phyloP scores from a whole-genome alignment of 2,797 vertebrate genomes.

The Clamator glandarius region DNA sequence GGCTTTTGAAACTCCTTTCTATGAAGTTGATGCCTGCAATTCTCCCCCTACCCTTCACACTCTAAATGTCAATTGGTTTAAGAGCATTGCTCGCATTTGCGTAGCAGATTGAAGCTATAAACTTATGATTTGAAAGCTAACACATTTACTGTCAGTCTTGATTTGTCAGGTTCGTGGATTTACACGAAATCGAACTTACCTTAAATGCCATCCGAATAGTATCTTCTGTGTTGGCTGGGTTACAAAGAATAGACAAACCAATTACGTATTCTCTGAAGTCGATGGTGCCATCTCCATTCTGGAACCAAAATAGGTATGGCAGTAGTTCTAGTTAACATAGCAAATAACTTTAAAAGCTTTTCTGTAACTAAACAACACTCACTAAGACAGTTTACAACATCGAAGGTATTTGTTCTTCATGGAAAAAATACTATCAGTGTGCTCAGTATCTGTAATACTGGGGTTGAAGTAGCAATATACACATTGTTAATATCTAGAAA shows the following conservation, averaged over 20 bases:
- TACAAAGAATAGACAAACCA: slow-evolving; percentile 93
- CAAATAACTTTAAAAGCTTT: not conserved
- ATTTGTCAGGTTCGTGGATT: slow-evolving; percentile 52
- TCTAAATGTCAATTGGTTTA: slow-evolving; percentile 65
- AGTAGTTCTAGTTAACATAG: not conserved
- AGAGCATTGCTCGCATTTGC: slow-evolving; percentile 62
- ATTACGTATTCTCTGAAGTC: slow-evolving; percentile 99
- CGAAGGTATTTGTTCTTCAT: not conserved
- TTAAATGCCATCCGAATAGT: slow-evolving; percentile 93
- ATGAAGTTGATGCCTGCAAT: slow-evolving; percentile 23
- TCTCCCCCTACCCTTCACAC: slow-evolving; percentile 38
- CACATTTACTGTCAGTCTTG: slow-evolving; percentile 62
- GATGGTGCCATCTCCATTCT: slow-evolving; percentile 94
- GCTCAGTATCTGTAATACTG: not conserved
- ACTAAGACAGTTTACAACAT: not conserved
- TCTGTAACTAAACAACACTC: not conserved
- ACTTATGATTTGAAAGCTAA: slow-evolving; percentile 66
- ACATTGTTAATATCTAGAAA: not conserved
- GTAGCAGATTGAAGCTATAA: slow-evolving; percentile 66
- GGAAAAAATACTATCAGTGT: not conserved
- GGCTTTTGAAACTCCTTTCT: slow-evolving; percentile 31
- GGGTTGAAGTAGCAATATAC: not conserved
- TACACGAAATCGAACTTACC: slow-evolving; percentile 77
- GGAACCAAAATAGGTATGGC: slow-evolving; percentile 2
- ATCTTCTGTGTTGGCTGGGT: slow-evolving; percentile 94